These are phyloP conservation scores for Abscondita cerata DNA, from an alignment of 2,888 invertebrate species.

Conservation along the genomic window DNA sequence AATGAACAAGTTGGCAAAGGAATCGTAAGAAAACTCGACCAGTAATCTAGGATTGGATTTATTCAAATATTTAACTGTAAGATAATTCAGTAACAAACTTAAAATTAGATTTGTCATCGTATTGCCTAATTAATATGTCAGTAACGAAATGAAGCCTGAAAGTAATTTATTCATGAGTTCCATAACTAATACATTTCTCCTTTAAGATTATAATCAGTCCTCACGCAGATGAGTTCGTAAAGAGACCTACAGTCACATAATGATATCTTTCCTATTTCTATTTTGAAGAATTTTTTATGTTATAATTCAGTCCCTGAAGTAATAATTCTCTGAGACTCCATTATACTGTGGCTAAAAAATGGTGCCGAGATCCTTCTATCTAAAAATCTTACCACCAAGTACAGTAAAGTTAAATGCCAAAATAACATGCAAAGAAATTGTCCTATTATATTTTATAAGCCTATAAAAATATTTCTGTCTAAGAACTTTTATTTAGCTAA, in stretches of 20 bases:
- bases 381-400: constrained; percentile 25
- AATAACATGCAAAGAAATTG: constrained; percentile 23
- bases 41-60: not conserved
- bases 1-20: not conserved
- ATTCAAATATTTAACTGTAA: constrained; percentile 7
- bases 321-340: constrained; percentile 27
- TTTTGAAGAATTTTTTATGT: constrained; percentile 22
- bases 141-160: constrained; percentile 25
- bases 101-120: constrained; percentile 19
- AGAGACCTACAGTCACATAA: constrained; percentile 23
- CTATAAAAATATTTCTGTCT: constrained; percentile 3
- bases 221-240: constrained; percentile 30
- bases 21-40: not conserved
- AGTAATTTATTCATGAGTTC: constrained; percentile 33
- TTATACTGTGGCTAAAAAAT: constrained; percentile 28
- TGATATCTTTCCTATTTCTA: constrained; percentile 12
- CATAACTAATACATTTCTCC: constrained; percentile 26
- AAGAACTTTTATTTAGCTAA: constrained; percentile 1
- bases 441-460: constrained; percentile 10
- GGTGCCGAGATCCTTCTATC: constrained; percentile 23
- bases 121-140: constrained; percentile 22
- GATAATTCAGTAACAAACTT: constrained; percentile 12
- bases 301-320: constrained; percentile 24
- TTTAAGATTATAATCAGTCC: constrained; percentile 27
- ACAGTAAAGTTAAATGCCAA: constrained; percentile 25